Percentiles rank a stretch among this genome's conserved stretches.
Evolutionary conservation across 2,797 vertebrate species (phyloP).

Genomic region (Channa striata): DNA sequence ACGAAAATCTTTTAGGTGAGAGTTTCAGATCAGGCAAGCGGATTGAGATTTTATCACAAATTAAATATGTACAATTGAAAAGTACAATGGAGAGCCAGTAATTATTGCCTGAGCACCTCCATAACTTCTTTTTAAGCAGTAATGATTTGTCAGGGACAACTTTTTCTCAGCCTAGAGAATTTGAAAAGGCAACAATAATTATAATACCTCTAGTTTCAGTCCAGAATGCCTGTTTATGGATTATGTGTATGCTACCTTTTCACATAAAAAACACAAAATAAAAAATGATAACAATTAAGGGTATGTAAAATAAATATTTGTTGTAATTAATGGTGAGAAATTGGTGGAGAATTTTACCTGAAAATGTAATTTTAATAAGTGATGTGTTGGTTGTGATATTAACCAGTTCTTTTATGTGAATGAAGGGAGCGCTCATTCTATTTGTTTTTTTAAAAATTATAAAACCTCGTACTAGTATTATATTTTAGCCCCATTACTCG

Average conservation of each 20-base stretch:
- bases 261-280: neutral
- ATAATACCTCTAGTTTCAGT: conserved; percentile 28
- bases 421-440: too few species aligned
- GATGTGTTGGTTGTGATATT: too few species aligned
- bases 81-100: conserved; percentile 1
- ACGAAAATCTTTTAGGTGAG: neutral
- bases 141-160: conserved; percentile 16
- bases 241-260: conserved; percentile 13
- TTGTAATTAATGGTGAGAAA: neutral
- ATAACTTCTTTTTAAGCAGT: conserved; percentile 30
- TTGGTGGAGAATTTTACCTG: neutral
- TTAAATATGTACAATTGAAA: conserved; percentile 30
- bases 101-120: neutral
- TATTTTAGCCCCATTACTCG: too few species aligned
- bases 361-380: neutral
- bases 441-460: too few species aligned
- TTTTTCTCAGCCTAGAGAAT: neutral
- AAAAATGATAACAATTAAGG: neutral
- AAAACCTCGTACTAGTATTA: too few species aligned
- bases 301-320: conserved; percentile 9
- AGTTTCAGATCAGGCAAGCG: conserved; percentile 15
- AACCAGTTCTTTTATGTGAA: too few species aligned
- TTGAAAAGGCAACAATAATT: conserved; percentile 9
- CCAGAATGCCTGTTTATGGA: conserved; percentile 9
- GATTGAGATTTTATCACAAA: conserved; percentile 20